Evolutionary conservation across 2,888 invertebrate genomes (phyloP), one percentile per base, ranked within the genome.

Genomic region (Protonemura montana): DNA sequence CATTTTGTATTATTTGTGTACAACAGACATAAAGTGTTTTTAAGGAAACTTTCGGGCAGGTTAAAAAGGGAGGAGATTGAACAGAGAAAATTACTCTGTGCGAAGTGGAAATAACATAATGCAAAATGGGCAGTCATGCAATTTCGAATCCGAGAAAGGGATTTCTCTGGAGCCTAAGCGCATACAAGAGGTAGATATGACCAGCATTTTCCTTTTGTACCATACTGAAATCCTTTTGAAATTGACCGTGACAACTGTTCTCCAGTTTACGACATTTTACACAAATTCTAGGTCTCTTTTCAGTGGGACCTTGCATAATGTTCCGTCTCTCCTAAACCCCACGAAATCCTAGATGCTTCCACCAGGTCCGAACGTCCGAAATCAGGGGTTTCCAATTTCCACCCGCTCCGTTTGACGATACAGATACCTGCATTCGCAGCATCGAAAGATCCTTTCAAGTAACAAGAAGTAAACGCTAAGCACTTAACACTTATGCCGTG

Each of bases 241-340:
- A 84, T 84, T 84, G 84, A 27, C 84, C 84, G 59, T 84, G 84
- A 84, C 84, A 84, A 84, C 84, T 84, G 76, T 84, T 84, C 84
- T 59, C 84, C 84, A 28, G 59, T 84, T 84, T 84, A 84, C 84
- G 84, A 84, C 84, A 84, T 84, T 84, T 82, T 83, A 83, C 82
- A 83, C 35, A 83, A 83, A 35, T 83, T 83, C 82, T 78, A 27
- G 26, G 6, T 81, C 81, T 81, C 81, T 81, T n/a, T 30, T 81
- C 81, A n/a, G 30, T 30, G 26, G 30, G 25, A 82, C 82, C 82
- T 82, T 82, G 82, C 84, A 84, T 84, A 84, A 84, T 84, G 42
- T 30, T 3, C 26, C 42, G 81, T 27, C 81, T 25, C 21, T 27
- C 29, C 29, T 28, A 81, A 81, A 29, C 81, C 59, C 81, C 81